Evolutionary conservation across 2,113 vertebrate species (phyloP), one percentile per base, ranked within the genome.

Genomic region (Morphnarchus princeps): DNA sequence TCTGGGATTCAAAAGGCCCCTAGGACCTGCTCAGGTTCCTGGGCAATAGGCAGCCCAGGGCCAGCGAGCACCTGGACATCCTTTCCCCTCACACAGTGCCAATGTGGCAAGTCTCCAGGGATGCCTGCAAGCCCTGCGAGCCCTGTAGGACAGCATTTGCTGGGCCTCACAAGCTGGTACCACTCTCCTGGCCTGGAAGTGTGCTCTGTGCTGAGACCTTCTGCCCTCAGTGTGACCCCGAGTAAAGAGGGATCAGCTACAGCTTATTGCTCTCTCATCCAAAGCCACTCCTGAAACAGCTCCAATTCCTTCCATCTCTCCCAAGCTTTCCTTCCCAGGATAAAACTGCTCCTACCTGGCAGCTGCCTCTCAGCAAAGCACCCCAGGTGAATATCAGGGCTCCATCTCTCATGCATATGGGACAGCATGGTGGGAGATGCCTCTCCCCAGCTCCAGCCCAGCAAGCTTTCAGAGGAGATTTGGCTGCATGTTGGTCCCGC

Each of bases 51-150:
- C 13, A 58, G 31, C 50, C n/a, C 78, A 66, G 7, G 59, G 54
- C 38, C 38, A 59, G 52, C 0, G 3, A 54, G 40, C 6, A 2
- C 38, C 47, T 34, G 19, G 47, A 31, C 2, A 0, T 6, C 63
- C 11, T 52, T 52, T 55, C 16, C 38, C 21, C 21, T 61, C 31
- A 32, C 4, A 2, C 50, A 31, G 20, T 14, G n/a, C 21, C 2
- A 2, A 26, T 9, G 29, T 7, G 3, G 18, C 13, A 28, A 29
- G 55, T 29, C 21, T 58, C 40, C 38, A 42, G 26, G 29, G 81
- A 38, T 12, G 29, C 50, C 38, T 43, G 36, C 4, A 6, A 71
- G 26, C 21, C 42, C 55, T 9, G 17, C 6, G 26, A 38, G 58
- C 42, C 32, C n/a, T 47, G 55, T 1, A 38, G 47, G n/a, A 14